Conservation (phyloP, 2,797 vertebrate species). For the Podarcis lilfordi region DNA sequence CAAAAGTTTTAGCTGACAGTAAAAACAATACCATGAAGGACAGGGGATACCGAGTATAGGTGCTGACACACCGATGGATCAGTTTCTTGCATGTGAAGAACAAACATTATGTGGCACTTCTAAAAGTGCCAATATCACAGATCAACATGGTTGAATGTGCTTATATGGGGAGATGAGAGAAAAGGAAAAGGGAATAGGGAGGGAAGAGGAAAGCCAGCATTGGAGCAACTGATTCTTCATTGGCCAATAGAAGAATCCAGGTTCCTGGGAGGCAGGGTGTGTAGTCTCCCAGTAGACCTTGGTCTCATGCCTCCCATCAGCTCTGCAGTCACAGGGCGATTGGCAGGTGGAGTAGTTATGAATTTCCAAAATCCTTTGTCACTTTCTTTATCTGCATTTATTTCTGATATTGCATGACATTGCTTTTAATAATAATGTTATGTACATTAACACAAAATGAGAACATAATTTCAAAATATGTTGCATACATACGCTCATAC, state of each 20-base stretch:
- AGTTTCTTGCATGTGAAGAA: too few species aligned
- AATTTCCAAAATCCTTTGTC: rapidly evolving
- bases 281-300: neutral
- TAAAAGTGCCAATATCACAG: too few species aligned
- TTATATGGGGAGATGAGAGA: too few species aligned
- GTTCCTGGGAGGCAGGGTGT: neutral
- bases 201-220: neutral
- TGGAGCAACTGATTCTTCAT: neutral
- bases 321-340: neutral
- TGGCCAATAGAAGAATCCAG: neutral
- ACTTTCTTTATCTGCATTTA: rapidly evolving
- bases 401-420: neutral
- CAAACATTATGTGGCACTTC: too few species aligned
- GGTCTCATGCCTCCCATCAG: neutral
- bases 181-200: too few species aligned
- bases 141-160: too few species aligned
- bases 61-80: too few species aligned
- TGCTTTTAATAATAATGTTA: neutral
- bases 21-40: too few species aligned
- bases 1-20: too few species aligned
- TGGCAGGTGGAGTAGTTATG: neutral
- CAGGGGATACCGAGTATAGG: too few species aligned
- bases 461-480: neutral
- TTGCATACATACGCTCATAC: neutral
- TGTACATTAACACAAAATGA: neutral